Evolutionary conservation across 2,797 vertebrate species (phyloP).

Genomic region (Lacerta bilineata): DNA sequence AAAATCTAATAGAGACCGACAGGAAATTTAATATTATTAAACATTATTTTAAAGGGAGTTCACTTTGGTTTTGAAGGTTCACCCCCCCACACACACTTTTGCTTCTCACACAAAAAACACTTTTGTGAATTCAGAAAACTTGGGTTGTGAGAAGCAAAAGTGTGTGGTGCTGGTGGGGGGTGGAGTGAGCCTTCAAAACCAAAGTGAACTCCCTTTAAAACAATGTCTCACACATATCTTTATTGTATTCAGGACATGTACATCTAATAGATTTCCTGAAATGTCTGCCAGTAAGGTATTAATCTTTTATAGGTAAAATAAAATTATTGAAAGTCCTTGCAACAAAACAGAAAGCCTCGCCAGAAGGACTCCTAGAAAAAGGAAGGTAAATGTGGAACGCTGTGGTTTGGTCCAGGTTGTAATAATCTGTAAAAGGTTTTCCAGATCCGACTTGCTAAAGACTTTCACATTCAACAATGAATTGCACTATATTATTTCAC

Average conservation of each 20-base stretch:
- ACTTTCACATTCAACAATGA: constrained; percentile 70
- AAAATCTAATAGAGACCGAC: constrained; percentile 77
- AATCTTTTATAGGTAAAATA: constrained; percentile 76
- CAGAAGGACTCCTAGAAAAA: constrained; percentile 57
- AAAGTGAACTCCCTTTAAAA: constrained; percentile 81
- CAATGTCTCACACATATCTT: constrained; percentile 73
- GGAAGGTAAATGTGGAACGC: constrained; percentile 70
- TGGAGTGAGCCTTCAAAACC: constrained; percentile 64
- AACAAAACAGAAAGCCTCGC: not conserved
- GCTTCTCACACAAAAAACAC: constrained; percentile 76
- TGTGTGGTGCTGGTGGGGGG: not conserved
- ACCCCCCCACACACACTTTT: constrained; percentile 51
- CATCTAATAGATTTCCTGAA: constrained; percentile 67
- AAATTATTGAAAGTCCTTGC: constrained; percentile 66
- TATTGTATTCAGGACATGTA: constrained; percentile 65
- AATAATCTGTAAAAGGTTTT: constrained; percentile 66
- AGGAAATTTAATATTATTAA: constrained; percentile 82
- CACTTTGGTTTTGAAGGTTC: constrained; percentile 74
- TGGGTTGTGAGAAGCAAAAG: constrained; percentile 71
- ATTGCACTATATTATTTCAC: constrained; percentile 75
- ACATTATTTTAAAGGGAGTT: constrained; percentile 83
- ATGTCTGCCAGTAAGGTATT: constrained; percentile 57
- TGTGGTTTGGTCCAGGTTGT: constrained; percentile 62
- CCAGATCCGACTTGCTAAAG: constrained; percentile 59
- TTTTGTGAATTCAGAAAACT: constrained; percentile 76